phyloP scores from a whole-genome alignment of 2,113 vertebrate genomes.

The Malurus alboscapulatus region DNA sequence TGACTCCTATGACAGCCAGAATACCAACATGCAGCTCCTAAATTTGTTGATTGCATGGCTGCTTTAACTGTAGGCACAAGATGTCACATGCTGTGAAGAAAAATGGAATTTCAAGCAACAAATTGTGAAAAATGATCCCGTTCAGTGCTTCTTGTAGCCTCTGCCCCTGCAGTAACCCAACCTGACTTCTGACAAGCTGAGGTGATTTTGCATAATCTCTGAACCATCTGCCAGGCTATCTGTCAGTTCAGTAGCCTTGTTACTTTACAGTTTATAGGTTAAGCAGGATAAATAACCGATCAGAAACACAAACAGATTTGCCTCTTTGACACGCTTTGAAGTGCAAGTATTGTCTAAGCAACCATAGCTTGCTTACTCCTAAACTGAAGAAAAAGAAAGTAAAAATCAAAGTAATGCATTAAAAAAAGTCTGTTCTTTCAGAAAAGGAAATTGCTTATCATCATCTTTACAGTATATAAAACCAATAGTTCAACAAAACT shows the following conservation, averaged over 20 bases:
- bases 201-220: slow-evolving; percentile 6
- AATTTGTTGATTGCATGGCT: background rate
- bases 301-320: background rate
- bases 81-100: background rate
- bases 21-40: background rate
- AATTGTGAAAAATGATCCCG: background rate
- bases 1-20: background rate
- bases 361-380: background rate
- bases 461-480: background rate
- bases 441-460: background rate
- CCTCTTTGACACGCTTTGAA: background rate
- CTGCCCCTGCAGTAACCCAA: background rate
- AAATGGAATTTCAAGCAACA: slow-evolving; percentile 15
- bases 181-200: background rate
- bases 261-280: slow-evolving; percentile 14
- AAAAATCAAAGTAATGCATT: background rate
- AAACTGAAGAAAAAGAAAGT: background rate
- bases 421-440: background rate
- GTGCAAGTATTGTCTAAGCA: background rate
- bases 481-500: background rate
- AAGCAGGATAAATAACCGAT: slow-evolving; percentile 23
- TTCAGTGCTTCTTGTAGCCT: background rate
- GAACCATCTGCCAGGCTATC: background rate
- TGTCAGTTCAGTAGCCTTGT: background rate
- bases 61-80: background rate